Evolutionary conservation across 2,797 vertebrate genomes (phyloP), one percentile per base, ranked within the genome.

Genomic region (Crypturellus tataupa): DNA sequence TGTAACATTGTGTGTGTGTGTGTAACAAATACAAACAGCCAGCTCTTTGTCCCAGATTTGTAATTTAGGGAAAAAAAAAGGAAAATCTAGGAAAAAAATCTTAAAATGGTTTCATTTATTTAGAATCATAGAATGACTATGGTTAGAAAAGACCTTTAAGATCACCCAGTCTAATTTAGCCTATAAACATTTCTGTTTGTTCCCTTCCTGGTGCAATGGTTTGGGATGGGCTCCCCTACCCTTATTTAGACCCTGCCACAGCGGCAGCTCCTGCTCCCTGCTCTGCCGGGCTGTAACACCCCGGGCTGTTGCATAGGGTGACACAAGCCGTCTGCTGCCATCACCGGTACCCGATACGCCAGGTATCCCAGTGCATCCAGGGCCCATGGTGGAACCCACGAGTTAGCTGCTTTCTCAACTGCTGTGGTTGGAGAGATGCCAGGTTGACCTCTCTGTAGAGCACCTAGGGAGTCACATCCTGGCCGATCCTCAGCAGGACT

Each of bases 11-110:
- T 15, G 71, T 4, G 2, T 59, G 2, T 59, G 81, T 72, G 35
- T 60, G 59, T 62, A 56, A 83, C 85, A 87, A 78, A 88, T 44
- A 87, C 51, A 80, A 83, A 69, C 69, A 95, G 87, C 77, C 63
- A 68, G 63, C 33, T 27, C 70, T 49, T 69, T 62, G 82, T 7
- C 91, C 85, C 85, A 89, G 59, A 89, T 69, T 51, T 59, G 58
- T 58, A 59, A 89, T 59, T 80, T 64, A 58, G 72, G 81, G 67
- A 90, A 46, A 83, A 46, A 83, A 90, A 86, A 75, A 31, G 10
- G 29, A 49, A 91, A 89, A 94, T 24, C 33, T 19, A 33, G 31
- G 72, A 58, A 25, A 24, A 9, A 49, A 7, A 31, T 31, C 12
- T 72, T n/a, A 8, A 68, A 73, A 80, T 39, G 0, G 87, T 46